Conservation (phyloP, 1,140 invertebrate genomes). For the Bombus superbus region DNA sequence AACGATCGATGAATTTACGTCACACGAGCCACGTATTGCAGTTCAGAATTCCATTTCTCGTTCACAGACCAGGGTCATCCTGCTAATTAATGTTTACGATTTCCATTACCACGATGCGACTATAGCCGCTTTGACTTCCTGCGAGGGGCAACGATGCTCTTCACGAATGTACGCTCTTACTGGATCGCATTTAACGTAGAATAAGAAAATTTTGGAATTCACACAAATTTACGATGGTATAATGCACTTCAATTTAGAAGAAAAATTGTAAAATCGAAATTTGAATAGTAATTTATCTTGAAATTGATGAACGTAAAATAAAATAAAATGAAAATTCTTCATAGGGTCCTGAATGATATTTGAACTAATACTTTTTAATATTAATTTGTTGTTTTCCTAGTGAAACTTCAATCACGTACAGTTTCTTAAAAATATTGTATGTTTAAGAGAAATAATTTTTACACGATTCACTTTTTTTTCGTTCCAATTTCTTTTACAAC, state of each 20-base stretch:
- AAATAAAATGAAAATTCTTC: too few relatives aligned
- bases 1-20: constrained; percentile 6
- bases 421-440: background rate
- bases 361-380: background rate
- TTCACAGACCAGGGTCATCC: constrained; percentile 63
- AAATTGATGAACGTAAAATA: background rate
- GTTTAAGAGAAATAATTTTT: background rate
- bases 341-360: background rate
- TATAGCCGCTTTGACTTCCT: constrained; percentile 70
- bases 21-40: constrained; percentile 1
- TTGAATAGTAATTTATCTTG: background rate
- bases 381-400: too few relatives aligned
- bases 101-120: constrained; percentile 76
- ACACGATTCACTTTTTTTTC: background rate
- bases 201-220: background rate
- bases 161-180: constrained; percentile 13
- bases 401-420: too few relatives aligned
- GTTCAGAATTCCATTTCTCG: constrained; percentile 69
- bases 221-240: too few relatives aligned
- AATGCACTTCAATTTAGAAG: background rate
- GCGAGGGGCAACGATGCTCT: constrained; percentile 53
- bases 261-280: background rate
- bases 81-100: constrained; percentile 79
- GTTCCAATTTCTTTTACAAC: background rate
- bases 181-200: background rate